Base-by-base conservation (phyloP, 1,140 invertebrate species). In the Zaprionus ghesquierei region DNA sequence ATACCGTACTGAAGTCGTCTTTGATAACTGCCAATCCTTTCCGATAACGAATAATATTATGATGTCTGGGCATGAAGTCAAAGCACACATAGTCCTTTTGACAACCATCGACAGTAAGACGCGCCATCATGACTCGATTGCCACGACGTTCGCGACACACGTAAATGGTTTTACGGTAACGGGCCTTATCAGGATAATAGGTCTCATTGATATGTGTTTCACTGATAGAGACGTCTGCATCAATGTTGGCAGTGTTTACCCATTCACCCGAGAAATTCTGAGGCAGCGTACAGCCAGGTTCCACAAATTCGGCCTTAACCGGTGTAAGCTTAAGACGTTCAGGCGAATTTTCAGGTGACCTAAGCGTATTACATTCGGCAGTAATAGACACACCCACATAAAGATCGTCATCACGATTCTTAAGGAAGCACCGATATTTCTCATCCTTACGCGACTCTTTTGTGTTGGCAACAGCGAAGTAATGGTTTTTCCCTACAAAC, bases 71-170 rank as follows among this genome's bases (percentile, higher is more conserved):
- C 10, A 99, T 95, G 92, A 99, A 98, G 91, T 99, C 98, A 86
- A 98, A 99, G 89, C 98, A 99, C 8, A 99, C 95, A 89, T 97
- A 99, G 94, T 99, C 98, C 87, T 98, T 98, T 93, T 99, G 98
- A 93, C 98, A 99, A 93, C 98, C 98, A 93, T 99, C 98, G 1
- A 99, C 97, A 5, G 98, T 98, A 6, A 99, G 94, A 71, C 98
- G 94, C 8, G 98, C 97, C 97, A 99, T 98, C 95, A 99, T 98
- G 38, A 97, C 95, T 73, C 98, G 94, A 25, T 95, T 95, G 79
- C 97, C 96, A 90, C 97, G 93, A 92, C 96, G 94, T 93, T 99
- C 97, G 62, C 96, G 95, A 92, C 98, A 99, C n/a, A 98, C 96
- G 92, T 98, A 99, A 90, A 98, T 97, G 2, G 97, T 98, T 79